phyloP scores from a whole-genome alignment of 2,888 invertebrate species.

The Thysanoteuthis rhombus region DNA sequence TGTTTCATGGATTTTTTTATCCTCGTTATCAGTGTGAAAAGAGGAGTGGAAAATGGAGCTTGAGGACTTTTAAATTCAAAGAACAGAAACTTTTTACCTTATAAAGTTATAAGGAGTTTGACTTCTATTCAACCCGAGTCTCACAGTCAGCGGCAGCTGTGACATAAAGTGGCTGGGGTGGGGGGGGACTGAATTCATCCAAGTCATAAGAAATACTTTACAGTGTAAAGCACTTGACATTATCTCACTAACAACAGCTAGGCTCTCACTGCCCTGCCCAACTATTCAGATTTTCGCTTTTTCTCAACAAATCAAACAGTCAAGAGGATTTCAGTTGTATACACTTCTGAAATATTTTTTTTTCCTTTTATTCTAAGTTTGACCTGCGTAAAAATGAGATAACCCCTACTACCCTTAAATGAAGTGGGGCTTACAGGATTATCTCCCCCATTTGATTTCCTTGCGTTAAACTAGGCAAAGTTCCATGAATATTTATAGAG shows the following conservation, averaged over 20 bases:
- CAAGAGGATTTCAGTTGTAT: no score
- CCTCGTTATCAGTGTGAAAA: neutral
- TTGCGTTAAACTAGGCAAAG: no score
- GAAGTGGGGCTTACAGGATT: no score
- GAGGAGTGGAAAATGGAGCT: neutral
- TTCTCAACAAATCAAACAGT: neutral
- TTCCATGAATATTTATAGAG: no score
- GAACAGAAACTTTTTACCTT: neutral
- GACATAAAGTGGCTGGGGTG: neutral
- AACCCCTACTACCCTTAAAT: no score
- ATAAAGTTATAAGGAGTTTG: neutral
- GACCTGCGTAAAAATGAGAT: no score
- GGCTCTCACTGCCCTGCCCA: neutral
- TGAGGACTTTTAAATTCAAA: neutral
- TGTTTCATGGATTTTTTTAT: neutral
- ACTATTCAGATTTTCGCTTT: neutral
- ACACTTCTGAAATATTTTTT: no score
- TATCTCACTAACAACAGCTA: neutral
- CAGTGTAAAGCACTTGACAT: neutral
- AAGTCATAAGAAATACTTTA: neutral
- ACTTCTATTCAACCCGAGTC: neutral
- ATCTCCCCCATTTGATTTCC: no score
- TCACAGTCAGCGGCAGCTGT: no score
- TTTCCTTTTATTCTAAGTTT: no score
- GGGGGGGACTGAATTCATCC: no score